phyloP scores from a whole-genome alignment of 2,797 vertebrate genomes.

The Enteromius trimaculatus region DNA sequence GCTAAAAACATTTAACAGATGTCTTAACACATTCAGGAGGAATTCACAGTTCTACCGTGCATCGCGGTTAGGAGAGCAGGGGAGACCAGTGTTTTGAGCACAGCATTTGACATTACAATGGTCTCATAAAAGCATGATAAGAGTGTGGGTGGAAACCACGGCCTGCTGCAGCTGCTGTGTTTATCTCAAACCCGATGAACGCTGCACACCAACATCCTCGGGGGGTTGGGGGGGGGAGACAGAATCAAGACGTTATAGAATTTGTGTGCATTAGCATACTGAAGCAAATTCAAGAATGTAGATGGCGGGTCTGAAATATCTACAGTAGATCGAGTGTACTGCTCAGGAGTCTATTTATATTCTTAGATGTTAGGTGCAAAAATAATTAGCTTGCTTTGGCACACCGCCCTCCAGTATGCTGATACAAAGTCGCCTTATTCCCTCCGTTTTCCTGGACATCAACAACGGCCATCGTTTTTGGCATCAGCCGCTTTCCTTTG shows the following conservation, averaged over 20 bases:
- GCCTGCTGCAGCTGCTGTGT: constrained; percentile 41
- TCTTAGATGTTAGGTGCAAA: constrained; percentile 12
- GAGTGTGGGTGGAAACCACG: constrained; percentile 36
- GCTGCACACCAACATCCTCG: constrained; percentile 12
- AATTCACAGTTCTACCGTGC: constrained; percentile 20
- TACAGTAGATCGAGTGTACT: constrained; percentile 14
- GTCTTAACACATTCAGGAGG: constrained; percentile 29
- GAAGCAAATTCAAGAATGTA: constrained; percentile 16
- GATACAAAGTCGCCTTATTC: constrained; percentile 2
- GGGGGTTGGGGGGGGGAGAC: constrained; percentile 6
- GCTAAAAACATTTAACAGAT: constrained; percentile 18
- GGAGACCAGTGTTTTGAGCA: not conserved
- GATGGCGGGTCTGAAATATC: not conserved
- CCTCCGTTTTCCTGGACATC: not conserved
- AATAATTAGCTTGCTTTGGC: constrained; percentile 36
- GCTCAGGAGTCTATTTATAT: constrained; percentile 17
- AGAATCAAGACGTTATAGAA: constrained; percentile 16
- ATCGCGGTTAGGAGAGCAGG: not conserved
- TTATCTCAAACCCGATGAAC: constrained; percentile 53
- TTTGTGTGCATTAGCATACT: constrained; percentile 9
- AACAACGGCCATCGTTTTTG: constrained; percentile 6
- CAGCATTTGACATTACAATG: constrained; percentile 23
- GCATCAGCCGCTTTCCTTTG: not conserved
- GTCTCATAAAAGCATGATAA: constrained; percentile 32
- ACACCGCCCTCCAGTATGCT: not conserved